These are phyloP conservation scores for Pangasius sanitwongsei DNA, from an alignment of 2,797 vertebrate species.

Conservation along the genomic window DNA sequence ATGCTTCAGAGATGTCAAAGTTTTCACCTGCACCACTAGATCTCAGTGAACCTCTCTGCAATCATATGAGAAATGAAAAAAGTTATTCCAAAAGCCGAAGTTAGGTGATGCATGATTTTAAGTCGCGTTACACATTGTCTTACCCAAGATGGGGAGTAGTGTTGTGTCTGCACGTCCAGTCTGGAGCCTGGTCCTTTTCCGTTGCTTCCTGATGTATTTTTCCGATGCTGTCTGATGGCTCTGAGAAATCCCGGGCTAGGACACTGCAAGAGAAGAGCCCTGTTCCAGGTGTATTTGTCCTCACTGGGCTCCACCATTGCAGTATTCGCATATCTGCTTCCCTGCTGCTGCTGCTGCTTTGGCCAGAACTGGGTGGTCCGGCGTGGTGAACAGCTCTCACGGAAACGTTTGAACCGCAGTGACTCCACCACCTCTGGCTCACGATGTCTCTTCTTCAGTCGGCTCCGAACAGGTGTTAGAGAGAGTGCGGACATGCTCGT, in stretches of 20 bases:
- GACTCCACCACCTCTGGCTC: constrained; percentile 49
- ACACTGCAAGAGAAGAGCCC: constrained; percentile 49
- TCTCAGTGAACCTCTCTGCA: constrained; percentile 46
- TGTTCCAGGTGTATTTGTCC: constrained; percentile 34
- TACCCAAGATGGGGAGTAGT: constrained; percentile 48
- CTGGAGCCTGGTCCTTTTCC: constrained; percentile 42
- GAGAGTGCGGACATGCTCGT: constrained; percentile 57
- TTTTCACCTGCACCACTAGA: constrained; percentile 33
- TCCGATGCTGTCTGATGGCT: constrained; percentile 15
- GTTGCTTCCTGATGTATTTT: background rate
- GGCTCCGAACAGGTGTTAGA: constrained; percentile 57
- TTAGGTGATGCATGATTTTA: background rate
- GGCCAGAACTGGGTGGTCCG: constrained; percentile 3
- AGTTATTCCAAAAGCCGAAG: background rate
- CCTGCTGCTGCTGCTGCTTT: constrained; percentile 2
- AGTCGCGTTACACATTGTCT: background rate
- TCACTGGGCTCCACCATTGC: constrained; percentile 1
- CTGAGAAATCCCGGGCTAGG: constrained; percentile 51
- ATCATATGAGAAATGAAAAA: background rate
- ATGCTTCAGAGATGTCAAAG: background rate
- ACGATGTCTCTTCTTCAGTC: constrained; percentile 68
- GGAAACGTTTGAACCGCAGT: constrained; percentile 66
- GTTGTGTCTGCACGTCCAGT: background rate
- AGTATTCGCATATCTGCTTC: background rate
- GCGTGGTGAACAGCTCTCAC: constrained; percentile 64